These are phyloP conservation scores for Pheucticus melanocephalus DNA, from an alignment of 2,113 vertebrate genomes.

Conservation along the genomic window DNA sequence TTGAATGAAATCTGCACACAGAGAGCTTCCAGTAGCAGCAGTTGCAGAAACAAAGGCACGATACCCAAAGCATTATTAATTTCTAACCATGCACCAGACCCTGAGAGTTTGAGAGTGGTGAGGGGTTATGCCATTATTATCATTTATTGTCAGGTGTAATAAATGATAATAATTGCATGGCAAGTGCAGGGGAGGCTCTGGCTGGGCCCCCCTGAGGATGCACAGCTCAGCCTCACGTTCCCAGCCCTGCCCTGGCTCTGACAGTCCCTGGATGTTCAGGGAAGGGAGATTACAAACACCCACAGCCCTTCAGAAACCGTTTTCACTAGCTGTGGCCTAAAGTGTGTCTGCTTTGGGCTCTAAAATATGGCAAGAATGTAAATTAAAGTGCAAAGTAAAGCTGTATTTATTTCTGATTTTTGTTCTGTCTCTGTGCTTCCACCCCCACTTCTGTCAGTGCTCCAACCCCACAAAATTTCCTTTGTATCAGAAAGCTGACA, in stretches of 20 bases:
- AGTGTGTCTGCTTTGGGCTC: background rate
- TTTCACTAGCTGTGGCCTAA: background rate
- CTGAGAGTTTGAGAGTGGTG: background rate
- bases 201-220: background rate
- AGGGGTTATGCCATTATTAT: background rate
- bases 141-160: background rate
- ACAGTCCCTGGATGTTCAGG: background rate
- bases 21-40: background rate
- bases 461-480: background rate
- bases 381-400: background rate
- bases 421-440: background rate
- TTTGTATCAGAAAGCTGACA: slow-evolving; percentile 49
- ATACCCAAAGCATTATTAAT: background rate
- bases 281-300: background rate
- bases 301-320: background rate
- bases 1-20: slow-evolving; percentile 18
- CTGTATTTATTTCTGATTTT: background rate
- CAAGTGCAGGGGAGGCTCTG: background rate
- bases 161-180: background rate
- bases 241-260: background rate
- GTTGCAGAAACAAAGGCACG: background rate
- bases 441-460: background rate
- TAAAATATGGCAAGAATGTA: background rate
- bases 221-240: background rate
- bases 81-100: background rate